phyloP scores from a whole-genome alignment of 35 echinoderm and acorn worm genomes.

The Patiria miniata region DNA sequence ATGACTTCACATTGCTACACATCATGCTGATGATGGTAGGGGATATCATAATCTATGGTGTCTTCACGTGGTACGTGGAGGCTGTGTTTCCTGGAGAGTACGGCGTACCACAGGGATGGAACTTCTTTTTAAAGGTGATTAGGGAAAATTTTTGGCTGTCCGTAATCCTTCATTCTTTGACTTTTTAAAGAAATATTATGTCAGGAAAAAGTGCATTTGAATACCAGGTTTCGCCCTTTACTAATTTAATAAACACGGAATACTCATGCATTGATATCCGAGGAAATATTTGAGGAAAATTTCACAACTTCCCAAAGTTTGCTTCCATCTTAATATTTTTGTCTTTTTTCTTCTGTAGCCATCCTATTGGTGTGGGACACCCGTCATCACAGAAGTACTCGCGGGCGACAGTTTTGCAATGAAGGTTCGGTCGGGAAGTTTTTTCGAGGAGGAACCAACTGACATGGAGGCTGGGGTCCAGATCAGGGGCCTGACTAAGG shows the following conservation, averaged over 20 bases:
- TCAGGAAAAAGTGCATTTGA: too few species aligned
- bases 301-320: too few species aligned
- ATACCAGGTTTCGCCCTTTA: too few species aligned
- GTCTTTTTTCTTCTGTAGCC: neutral
- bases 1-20: slow-evolving; percentile 78
- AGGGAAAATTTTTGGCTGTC: neutral
- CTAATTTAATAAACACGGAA: too few species aligned
- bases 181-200: neutral
- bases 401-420: slow-evolving; percentile 11
- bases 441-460: slow-evolving; percentile 74
- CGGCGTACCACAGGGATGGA: slow-evolving; percentile 83
- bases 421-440: neutral
- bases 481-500: slow-evolving; percentile 70
- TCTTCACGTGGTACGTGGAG: slow-evolving; percentile 93
- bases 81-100: slow-evolving; percentile 94
- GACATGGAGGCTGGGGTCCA: slow-evolving; percentile 48
- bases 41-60: slow-evolving; percentile 68
- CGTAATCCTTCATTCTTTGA: neutral
- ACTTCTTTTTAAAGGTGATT: slow-evolving; percentile 87
- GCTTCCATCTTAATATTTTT: too few species aligned
- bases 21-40: slow-evolving; percentile 67
- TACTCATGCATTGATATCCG: too few species aligned
- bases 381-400: neutral
- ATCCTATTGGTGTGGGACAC: slow-evolving; percentile 40
- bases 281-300: too few species aligned